These are phyloP conservation scores for Eulithis testata DNA, from an alignment of 2,888 invertebrate species.

Conservation along the genomic window DNA sequence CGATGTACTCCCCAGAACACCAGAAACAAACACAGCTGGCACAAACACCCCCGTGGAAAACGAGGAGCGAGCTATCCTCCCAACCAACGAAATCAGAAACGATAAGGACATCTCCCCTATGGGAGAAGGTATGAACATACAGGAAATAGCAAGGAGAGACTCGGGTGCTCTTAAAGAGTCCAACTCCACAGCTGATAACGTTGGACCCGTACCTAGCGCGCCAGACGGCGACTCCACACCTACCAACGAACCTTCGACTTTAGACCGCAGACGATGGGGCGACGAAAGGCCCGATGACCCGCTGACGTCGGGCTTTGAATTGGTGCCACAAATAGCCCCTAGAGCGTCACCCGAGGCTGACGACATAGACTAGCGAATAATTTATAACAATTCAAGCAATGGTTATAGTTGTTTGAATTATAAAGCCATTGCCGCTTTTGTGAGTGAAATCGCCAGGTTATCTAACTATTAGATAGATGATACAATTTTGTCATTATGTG, in stretches of 20 bases:
- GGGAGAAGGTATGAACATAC: slow-evolving; percentile 63
- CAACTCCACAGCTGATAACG: slow-evolving; percentile 46
- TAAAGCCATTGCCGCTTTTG: slow-evolving; percentile 56
- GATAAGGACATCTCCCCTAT: slow-evolving; percentile 54
- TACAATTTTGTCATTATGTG: slow-evolving; percentile 41
- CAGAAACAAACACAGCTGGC: slow-evolving; percentile 59
- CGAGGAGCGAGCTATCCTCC: slow-evolving; percentile 44
- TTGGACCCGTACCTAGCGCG: slow-evolving; percentile 38
- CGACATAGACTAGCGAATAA: slow-evolving; percentile 67
- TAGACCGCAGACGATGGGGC: slow-evolving; percentile 73
- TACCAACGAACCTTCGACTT: slow-evolving; percentile 49
- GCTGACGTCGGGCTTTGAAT: slow-evolving; percentile 5
- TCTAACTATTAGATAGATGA: slow-evolving; percentile 42
- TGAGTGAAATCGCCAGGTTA: slow-evolving; percentile 48
- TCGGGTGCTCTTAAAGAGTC: slow-evolving; percentile 51
- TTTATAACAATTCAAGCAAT: slow-evolving; percentile 39
- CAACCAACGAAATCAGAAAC: slow-evolving; percentile 35
- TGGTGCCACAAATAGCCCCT: slow-evolving; percentile 45
- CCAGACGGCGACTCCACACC: slow-evolving; percentile 46
- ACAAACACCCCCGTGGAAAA: slow-evolving; percentile 58
- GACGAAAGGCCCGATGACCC: slow-evolving; percentile 29
- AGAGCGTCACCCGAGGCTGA: slow-evolving; percentile 70
- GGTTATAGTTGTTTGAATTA: slow-evolving; percentile 33
- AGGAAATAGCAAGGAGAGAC: slow-evolving; percentile 66
- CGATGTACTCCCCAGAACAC: slow-evolving; percentile 59